Base-by-base conservation (phyloP, 2,113 vertebrate species). In the Spilogale gracilis region DNA sequence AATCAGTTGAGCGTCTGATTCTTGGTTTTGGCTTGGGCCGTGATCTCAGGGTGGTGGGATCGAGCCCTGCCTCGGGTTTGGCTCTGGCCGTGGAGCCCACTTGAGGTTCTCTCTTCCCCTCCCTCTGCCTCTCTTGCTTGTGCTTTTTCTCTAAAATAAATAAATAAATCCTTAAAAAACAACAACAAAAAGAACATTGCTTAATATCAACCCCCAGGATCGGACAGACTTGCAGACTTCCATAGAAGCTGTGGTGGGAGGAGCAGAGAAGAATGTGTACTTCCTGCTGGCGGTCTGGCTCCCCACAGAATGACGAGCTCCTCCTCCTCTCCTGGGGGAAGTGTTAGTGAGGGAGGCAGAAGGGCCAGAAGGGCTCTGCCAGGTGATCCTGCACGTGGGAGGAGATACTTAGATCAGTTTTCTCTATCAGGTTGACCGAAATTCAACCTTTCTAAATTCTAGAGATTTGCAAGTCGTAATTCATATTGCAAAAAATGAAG, bases 221-320 rank as follows among this genome's bases (percentile, higher is more conserved):
- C 52, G 30, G 60, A 48, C 13, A 54, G 23, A 81, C 81, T 52
- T 43, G 13, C 61, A 71, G 79, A 65, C 0, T 3, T 16, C 58
- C 2, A 1, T 5, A 38, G 89, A 74, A 63, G 9, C 14, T 65
- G 54, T 25, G 32, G 65, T 27, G 12, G 56, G 61, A 82, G 48
- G 48, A 58, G 17, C 50, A 78, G 71, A 89, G 65, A 45, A 38
- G 65, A 76, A 71, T 2, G 4, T 76, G 60, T 45, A 14, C 63
- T 81, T 89, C 52, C 85, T 83, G 8, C 27, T n/a, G 50, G 96
- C 17, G 48, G 58, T 21, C 92, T 95, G 71, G 17, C 43, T 95
- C 16, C 43, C 2, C 0, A 54, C 23, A 4, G 56, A 80, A 18
- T 25, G 50, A 67, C 50, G 9, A 13, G 4, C 18, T 9, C 3